Base-by-base conservation (phyloP, 2,888 invertebrate species). In the Beris chalybata region DNA sequence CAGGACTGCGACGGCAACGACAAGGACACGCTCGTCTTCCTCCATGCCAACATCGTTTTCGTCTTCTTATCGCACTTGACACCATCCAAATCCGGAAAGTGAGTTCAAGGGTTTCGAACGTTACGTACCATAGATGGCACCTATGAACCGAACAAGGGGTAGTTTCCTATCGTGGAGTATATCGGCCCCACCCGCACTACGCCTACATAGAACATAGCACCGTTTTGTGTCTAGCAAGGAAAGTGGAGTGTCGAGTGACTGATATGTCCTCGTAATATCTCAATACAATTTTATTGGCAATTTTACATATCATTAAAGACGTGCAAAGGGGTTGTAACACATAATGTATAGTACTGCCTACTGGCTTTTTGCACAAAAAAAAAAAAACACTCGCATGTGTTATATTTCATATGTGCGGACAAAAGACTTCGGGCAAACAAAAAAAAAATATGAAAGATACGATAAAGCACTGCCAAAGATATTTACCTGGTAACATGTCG, bases 201-300 rank as follows among this genome's bases (percentile, higher is more conserved):
- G 5, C 38, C 5, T 9, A 9, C 9, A 38, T 38, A 38, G 38
- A 4, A 22, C 22, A 22, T 38, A 38, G 38, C 3, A 38, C 5
- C 38, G 9, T 53, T n/a, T 31, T 53, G 29, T 22, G 22, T 52
- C 22, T 15, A 15, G 13, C 12, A 48, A 12, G 55, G 59, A 54
- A 61, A 43, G 45, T 61, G 56, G 43, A 52, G 48, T n/a, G 48
- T 29, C 45, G 53, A 13, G 31, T 61, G 63, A 55, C 38, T 66
- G 56, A 61, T 32, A 45, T 58, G 58, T 58, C 64, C 57, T 65
- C 65, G 55, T 58, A 53, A 53, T 13, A 11, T 38, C 58, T 52
- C 58, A 50, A 58, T 53, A 69, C 67, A 59, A 57, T 64, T 66
- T 66, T 64, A 69, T 69, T 69, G 66, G 68, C 66, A 66, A 69